Evolutionary conservation across 2,797 vertebrate genomes (phyloP).

Genomic region (Pangasius mekongensis): DNA sequence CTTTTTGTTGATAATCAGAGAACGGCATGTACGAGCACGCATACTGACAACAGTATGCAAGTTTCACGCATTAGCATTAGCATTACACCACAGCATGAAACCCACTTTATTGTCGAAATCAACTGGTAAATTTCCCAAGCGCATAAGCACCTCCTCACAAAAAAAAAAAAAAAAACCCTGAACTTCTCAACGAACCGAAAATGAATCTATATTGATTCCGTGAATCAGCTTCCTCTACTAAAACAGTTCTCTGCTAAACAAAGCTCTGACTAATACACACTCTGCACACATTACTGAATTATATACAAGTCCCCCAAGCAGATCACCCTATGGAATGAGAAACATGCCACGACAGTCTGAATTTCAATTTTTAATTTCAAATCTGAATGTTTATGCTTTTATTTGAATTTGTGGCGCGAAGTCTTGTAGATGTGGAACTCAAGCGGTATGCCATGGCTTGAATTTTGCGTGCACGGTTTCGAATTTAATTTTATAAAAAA

Average conservation of each 20-base stretch:
- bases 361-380: too few species aligned
- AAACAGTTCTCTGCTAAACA: not conserved
- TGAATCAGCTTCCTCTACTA: not conserved
- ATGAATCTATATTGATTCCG: not conserved
- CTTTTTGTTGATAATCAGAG: not conserved
- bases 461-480: not conserved
- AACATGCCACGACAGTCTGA: not conserved
- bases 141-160: not conserved
- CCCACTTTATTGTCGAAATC: not conserved
- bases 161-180: not conserved
- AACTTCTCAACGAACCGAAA: not conserved
- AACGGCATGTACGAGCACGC: not conserved
- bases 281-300: not conserved
- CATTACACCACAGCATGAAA: not conserved
- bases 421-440: not conserved
- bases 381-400: not conserved
- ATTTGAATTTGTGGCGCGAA: not conserved
- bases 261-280: not conserved
- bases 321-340: not conserved
- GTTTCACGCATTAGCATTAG: not conserved
- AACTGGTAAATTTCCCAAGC: not conserved
- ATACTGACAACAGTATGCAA: not conserved
- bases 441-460: not conserved
- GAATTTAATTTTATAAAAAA: too few species aligned
- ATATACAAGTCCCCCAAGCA: not conserved